Evolutionary conservation across 2,888 invertebrate genomes (phyloP).

Genomic region (Eupithecia vulgata): DNA sequence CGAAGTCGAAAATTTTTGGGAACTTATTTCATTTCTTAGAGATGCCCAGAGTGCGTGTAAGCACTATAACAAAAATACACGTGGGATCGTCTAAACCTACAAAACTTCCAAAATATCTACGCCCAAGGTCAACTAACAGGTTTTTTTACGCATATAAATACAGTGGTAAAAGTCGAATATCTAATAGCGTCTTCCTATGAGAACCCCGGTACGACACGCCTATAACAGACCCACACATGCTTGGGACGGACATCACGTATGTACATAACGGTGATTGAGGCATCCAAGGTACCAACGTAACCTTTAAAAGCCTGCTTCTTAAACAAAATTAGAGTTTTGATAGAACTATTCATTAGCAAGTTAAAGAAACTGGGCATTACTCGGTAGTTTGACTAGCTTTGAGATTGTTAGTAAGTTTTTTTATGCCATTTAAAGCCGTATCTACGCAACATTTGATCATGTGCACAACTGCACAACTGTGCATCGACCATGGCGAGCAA

Average conservation of each 20-base stretch:
- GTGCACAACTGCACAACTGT: no score
- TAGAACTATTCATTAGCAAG: not conserved
- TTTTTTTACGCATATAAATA: constrained; percentile 9
- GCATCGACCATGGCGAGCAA: constrained; percentile 1
- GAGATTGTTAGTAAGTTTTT: not conserved
- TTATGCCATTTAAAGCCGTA: not conserved
- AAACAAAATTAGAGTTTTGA: not conserved
- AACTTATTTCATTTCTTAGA: no score
- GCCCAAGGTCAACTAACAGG: constrained; percentile 5
- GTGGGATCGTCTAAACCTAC: not conserved
- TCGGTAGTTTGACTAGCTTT: not conserved
- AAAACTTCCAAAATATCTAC: constrained; percentile 8
- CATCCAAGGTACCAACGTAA: not conserved
- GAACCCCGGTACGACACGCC: not conserved
- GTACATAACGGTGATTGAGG: constrained; percentile 7
- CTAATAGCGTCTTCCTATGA: constrained; percentile 6
- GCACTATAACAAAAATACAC: no score
- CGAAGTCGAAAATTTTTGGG: no score
- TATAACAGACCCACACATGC: not conserved
- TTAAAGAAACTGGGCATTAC: not conserved
- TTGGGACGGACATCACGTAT: constrained; percentile 1
- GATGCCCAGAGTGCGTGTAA: no score
- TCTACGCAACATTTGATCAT: not conserved
- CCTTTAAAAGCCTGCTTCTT: not conserved
- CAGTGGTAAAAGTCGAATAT: constrained; percentile 1